Evolutionary conservation across 2,888 invertebrate genomes (phyloP).

Genomic region (Tenodera sinensis): DNA sequence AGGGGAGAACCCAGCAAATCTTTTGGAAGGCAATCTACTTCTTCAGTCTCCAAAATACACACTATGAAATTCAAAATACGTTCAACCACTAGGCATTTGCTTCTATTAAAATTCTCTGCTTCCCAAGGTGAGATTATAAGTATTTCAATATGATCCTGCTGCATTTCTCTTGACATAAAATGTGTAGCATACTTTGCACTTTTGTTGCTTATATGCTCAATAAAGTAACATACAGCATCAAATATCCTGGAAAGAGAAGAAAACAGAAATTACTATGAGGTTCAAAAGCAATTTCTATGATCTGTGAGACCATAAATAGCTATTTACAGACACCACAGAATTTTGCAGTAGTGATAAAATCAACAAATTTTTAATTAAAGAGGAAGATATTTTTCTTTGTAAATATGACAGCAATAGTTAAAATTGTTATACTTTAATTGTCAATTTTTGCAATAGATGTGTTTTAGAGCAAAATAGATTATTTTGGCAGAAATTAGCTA

Average conservation of each 20-base stretch:
- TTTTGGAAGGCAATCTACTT: background rate
- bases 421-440: no score
- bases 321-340: no score
- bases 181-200: background rate
- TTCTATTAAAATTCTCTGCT: slow-evolving; percentile 2
- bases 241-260: slow-evolving; percentile 4
- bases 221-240: background rate
- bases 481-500: no score
- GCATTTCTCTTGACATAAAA: background rate
- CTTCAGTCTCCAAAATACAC: background rate
- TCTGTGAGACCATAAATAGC: no score
- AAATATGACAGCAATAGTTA: no score
- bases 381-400: no score
- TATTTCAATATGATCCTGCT: background rate
- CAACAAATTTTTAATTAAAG: no score
- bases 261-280: background rate
- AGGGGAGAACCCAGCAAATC: background rate
- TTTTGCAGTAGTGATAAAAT: no score
- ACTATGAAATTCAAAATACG: background rate
- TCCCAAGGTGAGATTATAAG: background rate
- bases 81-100: slow-evolving; percentile 4
- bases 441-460: no score
- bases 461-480: no score
- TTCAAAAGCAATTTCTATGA: no score
- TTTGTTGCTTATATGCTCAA: background rate